Evolutionary conservation across 1,140 invertebrate genomes (phyloP).

Genomic region (Meloidogyne floridensis): DNA sequence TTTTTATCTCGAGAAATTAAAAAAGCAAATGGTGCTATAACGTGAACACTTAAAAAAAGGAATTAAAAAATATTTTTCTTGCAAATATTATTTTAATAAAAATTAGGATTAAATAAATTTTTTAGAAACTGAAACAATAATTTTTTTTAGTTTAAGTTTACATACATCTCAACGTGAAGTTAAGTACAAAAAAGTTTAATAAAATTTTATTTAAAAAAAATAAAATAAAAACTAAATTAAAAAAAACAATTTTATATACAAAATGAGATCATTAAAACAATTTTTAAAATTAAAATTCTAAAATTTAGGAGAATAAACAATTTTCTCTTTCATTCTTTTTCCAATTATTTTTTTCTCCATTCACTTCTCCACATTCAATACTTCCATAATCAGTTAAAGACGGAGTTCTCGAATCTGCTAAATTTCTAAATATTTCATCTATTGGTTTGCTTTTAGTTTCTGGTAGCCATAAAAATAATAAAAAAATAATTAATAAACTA

Average conservation of each 20-base stretch:
- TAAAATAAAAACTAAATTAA: too few species aligned
- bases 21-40: neutral
- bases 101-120: too few species aligned
- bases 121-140: too few species aligned
- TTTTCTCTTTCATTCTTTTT: neutral
- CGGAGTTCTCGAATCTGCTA: conserved; percentile 17
- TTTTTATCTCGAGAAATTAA: neutral
- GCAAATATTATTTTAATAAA: neutral
- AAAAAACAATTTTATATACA: neutral
- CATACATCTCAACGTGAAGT: too few species aligned
- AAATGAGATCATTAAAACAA: neutral
- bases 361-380: neutral
- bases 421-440: conserved; percentile 27
- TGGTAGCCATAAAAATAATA: conserved; percentile 15
- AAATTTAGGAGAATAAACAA: neutral
- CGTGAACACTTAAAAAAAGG: neutral
- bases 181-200: too few species aligned
- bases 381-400: conserved; percentile 3
- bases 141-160: too few species aligned
- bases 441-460: conserved; percentile 27
- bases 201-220: too few species aligned
- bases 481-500: conserved; percentile 15
- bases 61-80: neutral
- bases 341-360: neutral
- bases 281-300: neutral